These are phyloP conservation scores for Dolomedes plantarius DNA, from an alignment of 2,888 invertebrate species.

Conservation along the genomic window DNA sequence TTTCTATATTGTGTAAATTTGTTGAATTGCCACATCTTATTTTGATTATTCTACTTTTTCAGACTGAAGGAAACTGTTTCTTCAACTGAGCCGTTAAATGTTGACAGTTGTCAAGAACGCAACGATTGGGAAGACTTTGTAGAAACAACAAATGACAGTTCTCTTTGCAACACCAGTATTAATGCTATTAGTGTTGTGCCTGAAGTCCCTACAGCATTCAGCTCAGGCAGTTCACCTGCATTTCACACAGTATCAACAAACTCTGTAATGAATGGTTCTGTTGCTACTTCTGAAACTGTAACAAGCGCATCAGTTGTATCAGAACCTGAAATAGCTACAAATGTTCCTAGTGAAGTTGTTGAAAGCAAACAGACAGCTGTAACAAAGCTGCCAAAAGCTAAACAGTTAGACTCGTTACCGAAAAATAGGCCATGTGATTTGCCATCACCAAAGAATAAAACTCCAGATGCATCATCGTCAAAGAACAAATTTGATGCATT, in stretches of 20 bases:
- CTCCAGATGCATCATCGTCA: slow-evolving; percentile 47
- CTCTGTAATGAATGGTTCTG: slow-evolving; percentile 56
- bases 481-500: slow-evolving; percentile 67
- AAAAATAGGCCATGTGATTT: slow-evolving; percentile 62
- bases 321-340: slow-evolving; percentile 42
- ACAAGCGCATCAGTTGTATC: slow-evolving; percentile 29
- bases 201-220: slow-evolving; percentile 32
- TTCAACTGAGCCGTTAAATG: slow-evolving; percentile 32
- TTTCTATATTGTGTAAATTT: too few species aligned
- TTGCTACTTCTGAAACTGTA: slow-evolving; percentile 32
- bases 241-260: slow-evolving; percentile 58
- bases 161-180: slow-evolving; percentile 62
- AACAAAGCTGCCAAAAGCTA: slow-evolving; percentile 58
- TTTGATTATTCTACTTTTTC: too few species aligned
- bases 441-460: slow-evolving; percentile 70
- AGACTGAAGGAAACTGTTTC: slow-evolving; percentile 44
- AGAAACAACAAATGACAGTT: slow-evolving; percentile 40
- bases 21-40: too few species aligned
- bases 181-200: slow-evolving; percentile 56
- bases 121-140: slow-evolving; percentile 51
- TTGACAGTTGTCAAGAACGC: slow-evolving; percentile 33
- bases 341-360: slow-evolving; percentile 68
- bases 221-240: slow-evolving; percentile 31
- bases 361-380: slow-evolving; percentile 39
- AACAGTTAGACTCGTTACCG: slow-evolving; percentile 54